phyloP scores from a whole-genome alignment of 2,113 vertebrate genomes.

The Turnix velox region DNA sequence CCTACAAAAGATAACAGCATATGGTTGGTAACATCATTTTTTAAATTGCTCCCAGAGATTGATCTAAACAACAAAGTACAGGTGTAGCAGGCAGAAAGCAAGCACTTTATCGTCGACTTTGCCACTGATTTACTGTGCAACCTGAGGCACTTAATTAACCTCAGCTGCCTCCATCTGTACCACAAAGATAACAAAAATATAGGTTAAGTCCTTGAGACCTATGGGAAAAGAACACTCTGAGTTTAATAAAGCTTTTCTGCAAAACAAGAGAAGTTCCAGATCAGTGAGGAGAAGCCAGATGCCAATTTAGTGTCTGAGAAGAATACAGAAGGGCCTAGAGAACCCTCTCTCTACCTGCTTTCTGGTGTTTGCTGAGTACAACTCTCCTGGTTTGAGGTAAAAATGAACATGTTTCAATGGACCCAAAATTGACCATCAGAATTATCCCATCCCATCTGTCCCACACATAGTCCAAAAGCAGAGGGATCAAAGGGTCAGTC shows the following conservation, averaged over 20 bases:
- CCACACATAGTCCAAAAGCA: no score
- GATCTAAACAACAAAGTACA: background rate
- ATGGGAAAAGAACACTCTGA: background rate
- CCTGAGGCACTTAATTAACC: slow-evolving; percentile 47
- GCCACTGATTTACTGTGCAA: background rate
- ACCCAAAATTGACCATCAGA: no score
- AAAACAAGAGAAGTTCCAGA: background rate
- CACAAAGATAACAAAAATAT: slow-evolving; percentile 41
- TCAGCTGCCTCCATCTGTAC: background rate
- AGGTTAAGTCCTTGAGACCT: slow-evolving; percentile 22
- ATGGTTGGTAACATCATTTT: background rate
- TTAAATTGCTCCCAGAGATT: background rate
- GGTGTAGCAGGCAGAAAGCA: background rate
- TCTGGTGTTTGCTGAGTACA: background rate
- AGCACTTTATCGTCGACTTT: background rate
- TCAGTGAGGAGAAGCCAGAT: background rate
- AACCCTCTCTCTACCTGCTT: background rate
- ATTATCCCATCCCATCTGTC: no score
- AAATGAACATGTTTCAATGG: no score
- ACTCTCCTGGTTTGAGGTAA: no score
- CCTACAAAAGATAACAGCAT: background rate
- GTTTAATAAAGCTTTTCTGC: background rate
- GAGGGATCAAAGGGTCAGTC: no score
- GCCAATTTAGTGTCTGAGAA: background rate
- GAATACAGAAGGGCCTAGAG: no score